Evolutionary conservation across 2,797 vertebrate species (phyloP), one percentile per base, ranked within the genome.

Genomic region (Muscicapa striata): DNA sequence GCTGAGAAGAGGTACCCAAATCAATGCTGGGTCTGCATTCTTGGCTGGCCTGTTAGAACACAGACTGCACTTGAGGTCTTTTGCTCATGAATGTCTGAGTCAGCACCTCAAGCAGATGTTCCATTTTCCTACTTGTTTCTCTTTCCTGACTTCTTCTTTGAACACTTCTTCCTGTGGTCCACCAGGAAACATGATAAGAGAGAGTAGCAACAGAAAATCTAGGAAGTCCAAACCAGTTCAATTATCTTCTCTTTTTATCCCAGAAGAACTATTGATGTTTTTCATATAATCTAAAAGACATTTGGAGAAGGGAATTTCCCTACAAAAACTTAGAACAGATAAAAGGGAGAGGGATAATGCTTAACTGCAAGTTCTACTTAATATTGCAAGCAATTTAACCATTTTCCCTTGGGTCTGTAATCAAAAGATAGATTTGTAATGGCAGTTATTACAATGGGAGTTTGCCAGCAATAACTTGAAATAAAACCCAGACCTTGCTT

Each of bases 391-490:
- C 6, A 63, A n/a, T 80, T 84, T 75, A 79, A 74, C 16, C 29
- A 32, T 80, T 73, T 93, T 84, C 16, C 34, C n/a, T 48, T 87
- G 54, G 5, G n/a, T 82, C 57, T 83, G 57, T 85, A 87, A 85
- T 70, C 0, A 0, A 92, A 93, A 63, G 64, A 70, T 32, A 80
- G 64, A 66, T 80, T 87, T 87, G 46, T 54, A 83, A 85, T 70
- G 68, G 24, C 6, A 1, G 26, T 69, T 84, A 36, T 81, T 81
- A 75, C 58, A 84, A 29, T 48, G 76, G 40, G 78, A 90, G 5
- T 45, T 84, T 2, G 57, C 89, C 90, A 95, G 94, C 34, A 93
- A 92, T 51, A 92, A 83, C 92, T 93, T 92, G 58, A 95, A 91
- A 90, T 1, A 20, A 87, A 96, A 84, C 21, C 32, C 70, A 89